Conservation (phyloP, 2,113 vertebrate genomes). For the Elephas maximus region DNA sequence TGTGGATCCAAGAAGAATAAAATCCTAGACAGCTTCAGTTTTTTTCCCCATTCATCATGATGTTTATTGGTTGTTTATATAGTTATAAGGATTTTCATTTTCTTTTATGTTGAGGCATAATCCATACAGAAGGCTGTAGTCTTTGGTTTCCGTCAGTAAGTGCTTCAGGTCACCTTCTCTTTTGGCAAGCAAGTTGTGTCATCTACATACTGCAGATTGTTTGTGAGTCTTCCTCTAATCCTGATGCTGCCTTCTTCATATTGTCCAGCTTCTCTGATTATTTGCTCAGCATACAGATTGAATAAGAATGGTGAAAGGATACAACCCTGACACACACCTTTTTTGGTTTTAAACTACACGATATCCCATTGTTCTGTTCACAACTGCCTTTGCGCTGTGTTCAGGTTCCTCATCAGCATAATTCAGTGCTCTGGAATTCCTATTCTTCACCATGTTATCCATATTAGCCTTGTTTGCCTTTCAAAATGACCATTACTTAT, state of each 20-base stretch:
- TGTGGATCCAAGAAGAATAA: neutral
- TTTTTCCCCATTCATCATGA: neutral
- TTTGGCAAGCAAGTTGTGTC: neutral
- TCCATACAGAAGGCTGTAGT: no score
- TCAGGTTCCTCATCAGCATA: neutral
- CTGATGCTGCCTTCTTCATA: neutral
- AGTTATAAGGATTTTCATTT: neutral
- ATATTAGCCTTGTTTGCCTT: neutral
- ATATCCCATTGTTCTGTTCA: neutral
- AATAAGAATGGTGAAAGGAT: neutral
- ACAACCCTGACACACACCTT: neutral
- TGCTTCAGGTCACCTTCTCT: neutral
- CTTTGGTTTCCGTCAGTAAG: neutral
- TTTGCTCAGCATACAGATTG: neutral
- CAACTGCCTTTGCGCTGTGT: neutral
- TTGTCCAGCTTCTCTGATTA: no score
- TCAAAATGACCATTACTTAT: constrained; percentile 46
- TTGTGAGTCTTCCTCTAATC: neutral
- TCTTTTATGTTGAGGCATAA: neutral
- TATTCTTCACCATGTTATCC: neutral
- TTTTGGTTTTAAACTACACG: neutral
- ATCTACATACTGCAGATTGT: neutral
- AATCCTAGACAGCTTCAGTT: neutral
- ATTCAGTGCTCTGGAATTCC: neutral
- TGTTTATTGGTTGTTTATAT: neutral